These are phyloP conservation scores for Hyles lineata DNA, from an alignment of 2,888 invertebrate species.

Conservation along the genomic window DNA sequence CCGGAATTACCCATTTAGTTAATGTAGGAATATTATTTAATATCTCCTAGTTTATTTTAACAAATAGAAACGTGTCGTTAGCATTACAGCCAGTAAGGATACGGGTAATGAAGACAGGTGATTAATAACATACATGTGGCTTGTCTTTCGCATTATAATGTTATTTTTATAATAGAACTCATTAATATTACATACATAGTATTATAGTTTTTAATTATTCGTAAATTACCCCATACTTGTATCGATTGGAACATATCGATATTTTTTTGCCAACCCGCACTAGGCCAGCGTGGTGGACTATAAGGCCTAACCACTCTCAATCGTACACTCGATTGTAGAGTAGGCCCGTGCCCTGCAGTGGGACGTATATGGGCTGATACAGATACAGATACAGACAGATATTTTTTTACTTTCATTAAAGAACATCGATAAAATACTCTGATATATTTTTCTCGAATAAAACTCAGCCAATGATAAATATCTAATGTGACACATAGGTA, in stretches of 20 bases:
- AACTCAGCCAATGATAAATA: neutral
- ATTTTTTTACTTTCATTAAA: neutral
- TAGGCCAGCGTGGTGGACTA: no score
- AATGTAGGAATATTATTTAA: no score
- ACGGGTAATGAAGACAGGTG: neutral
- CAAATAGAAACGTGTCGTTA: neutral
- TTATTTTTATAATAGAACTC: neutral
- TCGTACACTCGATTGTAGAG: no score
- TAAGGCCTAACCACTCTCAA: no score
- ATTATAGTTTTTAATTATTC: no score
- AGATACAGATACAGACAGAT: no score
- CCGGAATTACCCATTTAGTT: no score
- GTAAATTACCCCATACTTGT: no score
- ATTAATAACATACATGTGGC: neutral
- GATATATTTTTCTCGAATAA: neutral
- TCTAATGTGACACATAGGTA: neutral
- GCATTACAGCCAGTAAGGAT: neutral
- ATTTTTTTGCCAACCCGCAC: no score
- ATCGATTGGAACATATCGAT: neutral
- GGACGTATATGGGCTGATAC: no score
- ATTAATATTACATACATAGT: neutral
- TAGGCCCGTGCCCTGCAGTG: no score
- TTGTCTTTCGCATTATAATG: neutral
- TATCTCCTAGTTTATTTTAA: neutral
- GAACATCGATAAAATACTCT: neutral